Evolutionary conservation across 1,140 invertebrate species (phyloP).

Genomic region (Tetramorium parvispinum): DNA sequence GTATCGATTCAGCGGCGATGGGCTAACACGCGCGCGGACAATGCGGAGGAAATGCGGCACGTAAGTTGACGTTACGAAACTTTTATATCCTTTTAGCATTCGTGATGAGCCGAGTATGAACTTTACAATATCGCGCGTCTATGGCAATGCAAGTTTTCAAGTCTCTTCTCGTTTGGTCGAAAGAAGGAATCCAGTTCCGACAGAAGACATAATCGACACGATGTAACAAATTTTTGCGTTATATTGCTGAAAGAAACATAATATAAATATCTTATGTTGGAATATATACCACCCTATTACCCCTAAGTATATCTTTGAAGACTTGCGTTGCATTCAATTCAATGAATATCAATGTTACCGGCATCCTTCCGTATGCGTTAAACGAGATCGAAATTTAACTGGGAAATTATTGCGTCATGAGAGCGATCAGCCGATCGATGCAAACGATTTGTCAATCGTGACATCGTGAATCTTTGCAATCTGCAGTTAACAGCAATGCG

Average conservation of each 20-base stretch:
- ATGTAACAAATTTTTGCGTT: not conserved
- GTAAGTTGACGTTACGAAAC: slow-evolving; percentile 57
- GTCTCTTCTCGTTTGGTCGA: not conserved
- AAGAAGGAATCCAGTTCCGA: not conserved
- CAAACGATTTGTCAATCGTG: too few species aligned
- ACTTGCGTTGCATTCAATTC: not conserved
- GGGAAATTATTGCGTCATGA: not conserved
- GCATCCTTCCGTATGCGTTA: not conserved
- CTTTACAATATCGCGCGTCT: not conserved
- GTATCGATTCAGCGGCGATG: slow-evolving; percentile 55
- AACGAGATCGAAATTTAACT: not conserved
- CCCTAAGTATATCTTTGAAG: not conserved
- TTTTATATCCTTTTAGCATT: slow-evolving; percentile 56
- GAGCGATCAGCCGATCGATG: not conserved
- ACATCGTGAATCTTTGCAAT: not conserved
- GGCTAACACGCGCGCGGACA: slow-evolving; percentile 54
- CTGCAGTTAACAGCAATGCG: slow-evolving; percentile 1
- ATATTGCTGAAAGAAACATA: not conserved
- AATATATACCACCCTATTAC: not conserved
- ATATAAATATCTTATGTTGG: not conserved
- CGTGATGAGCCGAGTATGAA: slow-evolving; percentile 11
- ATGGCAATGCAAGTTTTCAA: not conserved
- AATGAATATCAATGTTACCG: not conserved
- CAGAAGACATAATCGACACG: not conserved
- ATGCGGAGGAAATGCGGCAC: slow-evolving; percentile 60